Evolutionary conservation across 2,888 invertebrate species (phyloP).

Genomic region (Oxytorus armatus): DNA sequence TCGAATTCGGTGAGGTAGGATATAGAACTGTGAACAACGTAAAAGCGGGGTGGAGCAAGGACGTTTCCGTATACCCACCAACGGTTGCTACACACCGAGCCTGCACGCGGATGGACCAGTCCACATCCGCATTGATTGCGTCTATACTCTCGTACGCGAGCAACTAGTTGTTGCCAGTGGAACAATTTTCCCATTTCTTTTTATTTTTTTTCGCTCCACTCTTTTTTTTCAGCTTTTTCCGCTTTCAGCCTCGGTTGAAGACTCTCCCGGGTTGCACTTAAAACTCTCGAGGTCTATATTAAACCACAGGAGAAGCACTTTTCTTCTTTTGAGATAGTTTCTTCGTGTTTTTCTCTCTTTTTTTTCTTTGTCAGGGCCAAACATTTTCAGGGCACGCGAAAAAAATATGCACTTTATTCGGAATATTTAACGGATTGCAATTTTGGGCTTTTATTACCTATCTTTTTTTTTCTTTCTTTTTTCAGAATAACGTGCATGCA

Average conservation of each 20-base stretch:
- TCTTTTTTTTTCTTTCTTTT: slow-evolving; percentile 18
- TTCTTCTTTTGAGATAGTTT: slow-evolving; percentile 32
- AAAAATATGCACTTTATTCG: too few species aligned
- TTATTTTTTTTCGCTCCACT: slow-evolving; percentile 4
- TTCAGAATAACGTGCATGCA: slow-evolving; percentile 96
- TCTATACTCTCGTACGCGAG: slow-evolving; percentile 49
- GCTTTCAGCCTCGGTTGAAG: slow-evolving; percentile 38
- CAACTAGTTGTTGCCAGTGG: slow-evolving; percentile 63
- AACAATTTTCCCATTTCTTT: slow-evolving; percentile 38
- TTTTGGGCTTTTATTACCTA: slow-evolving; percentile 6
- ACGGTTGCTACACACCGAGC: slow-evolving; percentile 46
- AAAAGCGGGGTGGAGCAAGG: neutral
- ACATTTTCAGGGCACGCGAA: too few species aligned
- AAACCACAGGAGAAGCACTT: slow-evolving; percentile 37
- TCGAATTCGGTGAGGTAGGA: neutral
- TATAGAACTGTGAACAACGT: slow-evolving; percentile 12
- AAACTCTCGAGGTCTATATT: slow-evolving; percentile 50
- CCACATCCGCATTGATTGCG: slow-evolving; percentile 69
- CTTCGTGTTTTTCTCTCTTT: slow-evolving; percentile 6
- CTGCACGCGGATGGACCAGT: slow-evolving; percentile 63
- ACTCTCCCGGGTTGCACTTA: slow-evolving; percentile 36
- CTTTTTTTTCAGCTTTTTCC: slow-evolving; percentile 9
- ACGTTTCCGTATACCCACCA: slow-evolving; percentile 34
- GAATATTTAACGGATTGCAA: slow-evolving; percentile 54
- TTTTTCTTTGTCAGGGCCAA: slow-evolving; percentile 34